Base-by-base conservation (phyloP, 1,140 invertebrate species). In the Eulimnadia texana region DNA sequence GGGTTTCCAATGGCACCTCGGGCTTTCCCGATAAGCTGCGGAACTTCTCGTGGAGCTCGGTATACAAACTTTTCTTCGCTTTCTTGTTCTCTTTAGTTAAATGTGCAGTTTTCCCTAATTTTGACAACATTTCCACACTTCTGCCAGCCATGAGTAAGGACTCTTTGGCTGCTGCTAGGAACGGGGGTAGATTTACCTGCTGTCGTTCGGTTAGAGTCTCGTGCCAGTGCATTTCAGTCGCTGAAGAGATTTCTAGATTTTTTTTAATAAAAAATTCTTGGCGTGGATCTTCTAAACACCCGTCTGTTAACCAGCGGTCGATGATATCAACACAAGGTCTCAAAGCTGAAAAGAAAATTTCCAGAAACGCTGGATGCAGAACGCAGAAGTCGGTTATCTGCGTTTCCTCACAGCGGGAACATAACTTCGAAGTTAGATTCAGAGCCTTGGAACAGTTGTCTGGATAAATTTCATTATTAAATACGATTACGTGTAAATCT, bases 281-380 rank as follows among this genome's bases (percentile, higher is more conserved):
- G 54, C 73, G 72, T 67, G 72, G 74, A 66, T 80, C 78, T 64
- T 75, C 71, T 3, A 80, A 68, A 59, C 73, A 71, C 61, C 78
- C 77, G 62, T 77, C 75, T 19, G 70, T 74, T 54, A 80, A 69
- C 78, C 78, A 80, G 1, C 68, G 70, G 53, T 79, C 74, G 23
- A 78, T 74, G 50, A 80, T 74, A 57, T 74, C 73, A 20, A 79
- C 68, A 67, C 79, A 80, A 16, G 63, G 63, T 55, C 53, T 29
- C 19, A 64, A 61, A 13, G 60, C 29, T 19, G 60, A 53, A 27
- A 54, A 22, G 10, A 64, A 53, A 11, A 58, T 54, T 23, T n/a
- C 13, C 13, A 62, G 47, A 27, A 50, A 27, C 22, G 61, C 47
- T 33, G 63, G 28, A 16, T 57, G 29, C 11, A 57, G 28, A 1